Percentiles rank a stretch among this genome's conserved stretches.
Conservation (phyloP, 1,140 invertebrate genomes). For the Diabrotica undecimpunctata region DNA sequence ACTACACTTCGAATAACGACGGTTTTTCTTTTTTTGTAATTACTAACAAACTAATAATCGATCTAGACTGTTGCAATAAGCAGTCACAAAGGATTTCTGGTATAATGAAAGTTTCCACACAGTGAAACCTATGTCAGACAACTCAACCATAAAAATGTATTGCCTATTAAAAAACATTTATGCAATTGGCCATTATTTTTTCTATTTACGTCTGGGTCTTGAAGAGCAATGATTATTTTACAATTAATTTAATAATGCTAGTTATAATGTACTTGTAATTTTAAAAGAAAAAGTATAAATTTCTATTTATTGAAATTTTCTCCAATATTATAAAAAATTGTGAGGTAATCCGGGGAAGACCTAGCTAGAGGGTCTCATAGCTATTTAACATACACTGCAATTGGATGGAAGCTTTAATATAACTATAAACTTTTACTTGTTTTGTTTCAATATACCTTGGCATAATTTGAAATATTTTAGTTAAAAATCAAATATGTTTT, state of each 20-base stretch:
- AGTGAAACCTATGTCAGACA: conserved; percentile 10
- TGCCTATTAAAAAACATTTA: conserved; percentile 17
- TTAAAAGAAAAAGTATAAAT: too few species aligned
- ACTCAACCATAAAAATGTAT: conserved; percentile 15
- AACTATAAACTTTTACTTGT: too few species aligned
- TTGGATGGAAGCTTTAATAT: too few species aligned
- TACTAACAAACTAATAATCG: background rate
- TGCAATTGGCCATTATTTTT: background rate
- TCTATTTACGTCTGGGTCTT: background rate
- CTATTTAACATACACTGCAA: too few species aligned
- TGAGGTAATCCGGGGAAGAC: too few species aligned
- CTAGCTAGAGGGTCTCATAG: too few species aligned
- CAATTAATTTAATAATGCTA: background rate
- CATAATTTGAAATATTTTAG: too few species aligned
- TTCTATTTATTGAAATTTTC: too few species aligned
- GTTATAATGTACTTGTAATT: too few species aligned
- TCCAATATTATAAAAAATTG: too few species aligned
- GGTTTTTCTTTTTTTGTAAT: background rate
- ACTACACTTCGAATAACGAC: background rate
- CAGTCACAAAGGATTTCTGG: conserved; percentile 7
- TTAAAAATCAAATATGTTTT: too few species aligned
- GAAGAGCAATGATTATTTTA: background rate
- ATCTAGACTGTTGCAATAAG: conserved; percentile 5
- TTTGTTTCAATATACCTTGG: too few species aligned
- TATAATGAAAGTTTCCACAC: conserved; percentile 14